Evolutionary conservation across 2,888 invertebrate genomes (phyloP).

Genomic region (Netelia fuscicornis): DNA sequence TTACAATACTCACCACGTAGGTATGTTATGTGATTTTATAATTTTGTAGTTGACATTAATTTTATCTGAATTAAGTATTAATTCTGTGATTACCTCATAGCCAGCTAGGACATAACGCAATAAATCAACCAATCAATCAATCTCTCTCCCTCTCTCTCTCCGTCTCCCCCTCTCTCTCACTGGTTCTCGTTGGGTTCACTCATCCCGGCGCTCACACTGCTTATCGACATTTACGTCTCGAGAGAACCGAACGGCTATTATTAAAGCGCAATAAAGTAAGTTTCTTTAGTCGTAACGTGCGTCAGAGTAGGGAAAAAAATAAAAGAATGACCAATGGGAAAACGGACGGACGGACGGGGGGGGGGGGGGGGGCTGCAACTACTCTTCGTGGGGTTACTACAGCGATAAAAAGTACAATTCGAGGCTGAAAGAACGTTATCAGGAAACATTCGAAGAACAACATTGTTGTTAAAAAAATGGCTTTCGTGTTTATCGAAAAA

Average conservation of each 20-base stretch:
- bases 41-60: no score
- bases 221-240: constrained; percentile 25
- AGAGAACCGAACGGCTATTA: constrained; percentile 41
- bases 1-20: no score
- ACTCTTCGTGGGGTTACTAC: constrained; percentile 19
- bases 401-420: constrained; percentile 19
- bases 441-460: constrained; percentile 1
- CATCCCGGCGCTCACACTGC: neutral
- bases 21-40: no score
- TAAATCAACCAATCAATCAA: no score
- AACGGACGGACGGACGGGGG: neutral
- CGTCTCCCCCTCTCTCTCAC: no score
- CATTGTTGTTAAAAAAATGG: neutral
- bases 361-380: neutral
- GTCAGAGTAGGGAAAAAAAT: constrained; percentile 8
- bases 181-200: neutral
- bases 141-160: neutral
- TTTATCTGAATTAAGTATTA: no score
- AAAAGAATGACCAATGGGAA: constrained; percentile 3
- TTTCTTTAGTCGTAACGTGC: constrained; percentile 40
- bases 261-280: constrained; percentile 49
- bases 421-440: constrained; percentile 24
- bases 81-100: no score
- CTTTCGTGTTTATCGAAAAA: neutral
- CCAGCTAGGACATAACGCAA: no score